Conservation (phyloP, 2,797 vertebrate genomes). For the Cynopterus sphinx region DNA sequence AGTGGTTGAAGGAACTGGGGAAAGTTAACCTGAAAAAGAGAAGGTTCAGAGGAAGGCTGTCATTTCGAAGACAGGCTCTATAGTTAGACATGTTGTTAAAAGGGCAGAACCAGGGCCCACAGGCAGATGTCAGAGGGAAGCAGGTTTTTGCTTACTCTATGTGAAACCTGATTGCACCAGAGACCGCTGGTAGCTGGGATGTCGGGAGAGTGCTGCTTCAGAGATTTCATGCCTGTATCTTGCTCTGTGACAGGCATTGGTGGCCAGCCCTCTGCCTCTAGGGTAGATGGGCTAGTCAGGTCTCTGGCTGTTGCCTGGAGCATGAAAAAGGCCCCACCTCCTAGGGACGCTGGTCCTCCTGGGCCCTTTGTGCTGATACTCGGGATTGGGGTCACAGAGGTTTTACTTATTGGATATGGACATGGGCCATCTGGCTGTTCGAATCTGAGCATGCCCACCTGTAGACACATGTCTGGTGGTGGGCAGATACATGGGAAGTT, state of each 20-base stretch:
- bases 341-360: neutral
- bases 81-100: fast-evolving
- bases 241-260: neutral
- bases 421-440: fast-evolving
- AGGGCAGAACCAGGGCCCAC: neutral
- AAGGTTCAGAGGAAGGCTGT: neutral
- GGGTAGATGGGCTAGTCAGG: neutral
- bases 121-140: neutral
- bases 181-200: neutral
- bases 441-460: neutral
- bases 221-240: neutral
- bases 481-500: neutral
- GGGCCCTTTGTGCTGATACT: neutral
- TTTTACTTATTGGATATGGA: neutral
- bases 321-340: neutral
- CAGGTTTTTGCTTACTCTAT: neutral
- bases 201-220: neutral
- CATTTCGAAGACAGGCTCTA: neutral
- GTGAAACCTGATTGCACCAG: neutral
- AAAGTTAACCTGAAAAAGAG: neutral
- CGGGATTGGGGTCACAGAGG: neutral
- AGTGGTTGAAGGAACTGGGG: neutral
- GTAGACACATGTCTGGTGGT: neutral
- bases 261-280: neutral
- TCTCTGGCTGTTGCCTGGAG: neutral